These are phyloP conservation scores for Sapajus apella DNA, from an alignment of 2,113 vertebrate species.

Conservation along the genomic window DNA sequence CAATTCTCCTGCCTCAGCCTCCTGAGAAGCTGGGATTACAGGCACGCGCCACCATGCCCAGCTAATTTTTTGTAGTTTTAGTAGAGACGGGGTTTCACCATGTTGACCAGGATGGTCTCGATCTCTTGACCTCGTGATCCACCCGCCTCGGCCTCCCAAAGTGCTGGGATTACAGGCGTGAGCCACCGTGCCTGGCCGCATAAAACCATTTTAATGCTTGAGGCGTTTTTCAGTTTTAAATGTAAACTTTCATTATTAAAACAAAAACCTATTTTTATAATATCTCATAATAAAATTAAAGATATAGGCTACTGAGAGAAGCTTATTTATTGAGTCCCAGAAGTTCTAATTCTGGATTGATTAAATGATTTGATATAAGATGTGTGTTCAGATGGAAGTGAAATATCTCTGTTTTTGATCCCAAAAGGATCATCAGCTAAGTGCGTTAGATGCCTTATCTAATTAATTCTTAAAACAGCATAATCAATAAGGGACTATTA, in stretches of 20 bases:
- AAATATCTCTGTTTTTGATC: background rate
- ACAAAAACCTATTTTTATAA: background rate
- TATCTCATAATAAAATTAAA: background rate
- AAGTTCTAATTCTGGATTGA: background rate
- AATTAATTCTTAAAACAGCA: background rate
- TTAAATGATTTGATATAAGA: background rate
- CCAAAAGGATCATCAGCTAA: background rate
- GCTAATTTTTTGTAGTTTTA: no score
- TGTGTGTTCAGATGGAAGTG: background rate
- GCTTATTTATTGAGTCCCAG: background rate
- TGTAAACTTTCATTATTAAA: background rate
- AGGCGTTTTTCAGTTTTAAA: background rate
- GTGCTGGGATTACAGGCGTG: no score
- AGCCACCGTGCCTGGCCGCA: no score
- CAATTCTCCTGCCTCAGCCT: no score
- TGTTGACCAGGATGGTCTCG: no score
- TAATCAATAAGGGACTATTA: background rate
- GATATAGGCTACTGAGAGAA: background rate
- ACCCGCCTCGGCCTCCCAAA: no score
- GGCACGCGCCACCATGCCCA: no score
- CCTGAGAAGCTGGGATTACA: no score
- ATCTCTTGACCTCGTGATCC: no score
- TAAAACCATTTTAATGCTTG: background rate
- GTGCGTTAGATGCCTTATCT: background rate
- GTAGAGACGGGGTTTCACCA: no score